A percentile compares a stretch with the other conserved stretches of the same genome.
Evolutionary conservation across 2,113 vertebrate genomes (phyloP).

Genomic region (Podarcis cretensis): DNA sequence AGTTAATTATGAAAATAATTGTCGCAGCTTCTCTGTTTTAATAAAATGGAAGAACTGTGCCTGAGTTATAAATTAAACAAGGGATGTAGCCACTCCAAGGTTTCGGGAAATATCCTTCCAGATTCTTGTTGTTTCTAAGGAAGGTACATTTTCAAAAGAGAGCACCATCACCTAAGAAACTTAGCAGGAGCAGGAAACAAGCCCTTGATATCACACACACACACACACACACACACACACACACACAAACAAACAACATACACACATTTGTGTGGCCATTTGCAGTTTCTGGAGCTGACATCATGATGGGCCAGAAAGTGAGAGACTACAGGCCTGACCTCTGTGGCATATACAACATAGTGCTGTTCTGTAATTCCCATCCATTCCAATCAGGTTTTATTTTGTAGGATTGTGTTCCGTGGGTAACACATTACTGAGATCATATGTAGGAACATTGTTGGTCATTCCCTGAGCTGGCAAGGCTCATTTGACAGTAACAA

Average conservation of each 20-base stretch:
- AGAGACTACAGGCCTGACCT: not conserved
- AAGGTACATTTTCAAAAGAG: not conserved
- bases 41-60: constrained; percentile 64
- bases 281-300: not conserved
- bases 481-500: no score
- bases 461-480: no score
- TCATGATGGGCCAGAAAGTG: not conserved
- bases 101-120: not conserved
- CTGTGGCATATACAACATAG: not conserved
- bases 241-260: not conserved
- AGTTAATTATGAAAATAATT: constrained; percentile 84
- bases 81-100: not conserved
- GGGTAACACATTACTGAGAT: no score
- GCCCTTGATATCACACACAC: not conserved
- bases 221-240: not conserved
- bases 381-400: not conserved
- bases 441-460: no score
- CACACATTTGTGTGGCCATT: no score
- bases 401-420: not conserved
- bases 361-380: not conserved
- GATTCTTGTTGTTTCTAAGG: not conserved
- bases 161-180: not conserved
- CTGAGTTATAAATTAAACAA: constrained; percentile 3
- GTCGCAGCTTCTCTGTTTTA: constrained; percentile 73
- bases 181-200: not conserved